Evolutionary conservation across 37 sponge, comb jelly and placozoan genomes (phyloP), one percentile per base, ranked within the genome.

Genomic region (Amphimedon queenslandica): DNA sequence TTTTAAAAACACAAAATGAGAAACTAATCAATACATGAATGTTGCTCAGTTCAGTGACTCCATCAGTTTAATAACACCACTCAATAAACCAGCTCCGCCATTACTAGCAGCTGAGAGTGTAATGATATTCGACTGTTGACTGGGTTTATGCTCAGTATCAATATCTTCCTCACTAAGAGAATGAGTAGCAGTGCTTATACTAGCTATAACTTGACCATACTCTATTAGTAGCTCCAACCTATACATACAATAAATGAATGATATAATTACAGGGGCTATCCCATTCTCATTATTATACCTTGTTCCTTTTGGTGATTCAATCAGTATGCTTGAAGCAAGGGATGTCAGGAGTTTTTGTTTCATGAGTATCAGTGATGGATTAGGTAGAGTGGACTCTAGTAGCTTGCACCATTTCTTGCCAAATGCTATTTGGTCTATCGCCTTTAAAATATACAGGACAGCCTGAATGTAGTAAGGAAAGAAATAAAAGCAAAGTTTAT

Each of bases 251-350:
- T 0, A 56, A 8, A 40, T 24, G 18, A 34, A 20, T 23, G 60
- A 23, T 35, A 8, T 21, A 67, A 63, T 11, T 13, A 21, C 10
- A 13, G 18, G 3, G 8, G 13, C 8, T 47, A 13, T 47, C 53
- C 8, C 13, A 18, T 47, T 18, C 13, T 18, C 13, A 47, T 47
- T 47, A 55, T 18, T 75, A 38, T n/a, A 37, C 80, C 74, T 41
- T 74, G 76, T 66, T 76, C 81, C 81, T 67, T 80, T 72, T 20
- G 60, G 55, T 8, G 85, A 66, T 69, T 90, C 81, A 3, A 90
- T 58, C 33, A 81, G 35, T 23, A 90, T 24, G 41, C 39, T 73
- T 30, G 77, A 66, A 20, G 85, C 77, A 24, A 57, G 64, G 25
- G 51, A 35, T 64, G 75, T 69, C 28, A 55, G 27, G 1, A 25